Conservation (phyloP, 1,140 invertebrate species). For the Thaumatotibia leucotreta region DNA sequence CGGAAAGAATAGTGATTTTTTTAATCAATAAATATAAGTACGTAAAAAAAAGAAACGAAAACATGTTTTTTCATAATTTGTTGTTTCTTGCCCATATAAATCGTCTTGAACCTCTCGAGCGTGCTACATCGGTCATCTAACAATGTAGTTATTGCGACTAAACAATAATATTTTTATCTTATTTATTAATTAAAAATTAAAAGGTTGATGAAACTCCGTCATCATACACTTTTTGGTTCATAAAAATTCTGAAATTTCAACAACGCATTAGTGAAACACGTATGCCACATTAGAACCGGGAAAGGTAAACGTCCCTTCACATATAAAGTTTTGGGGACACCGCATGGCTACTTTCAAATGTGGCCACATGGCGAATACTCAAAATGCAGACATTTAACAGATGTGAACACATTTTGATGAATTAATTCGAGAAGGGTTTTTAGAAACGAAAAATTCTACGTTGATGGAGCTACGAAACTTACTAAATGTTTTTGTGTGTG, state of each 20-base stretch:
- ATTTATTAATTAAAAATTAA: too few species aligned
- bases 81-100: too few species aligned
- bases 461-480: too few species aligned
- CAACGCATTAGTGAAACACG: slow-evolving; percentile 2
- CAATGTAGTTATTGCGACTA: too few species aligned
- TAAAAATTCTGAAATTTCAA: background rate
- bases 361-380: background rate
- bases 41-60: too few species aligned
- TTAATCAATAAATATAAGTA: too few species aligned
- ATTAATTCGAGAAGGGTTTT: background rate
- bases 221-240: background rate
- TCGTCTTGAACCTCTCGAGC: background rate
- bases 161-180: too few species aligned
- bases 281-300: slow-evolving; percentile 2
- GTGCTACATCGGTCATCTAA: too few species aligned
- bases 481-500: too few species aligned
- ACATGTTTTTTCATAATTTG: too few species aligned
- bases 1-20: too few species aligned
- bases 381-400: background rate
- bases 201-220: background rate
- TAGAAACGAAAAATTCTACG: too few species aligned
- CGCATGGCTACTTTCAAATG: background rate
- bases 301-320: slow-evolving; percentile 10
- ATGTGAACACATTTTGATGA: background rate
- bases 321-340: slow-evolving; percentile 12